phyloP scores from a whole-genome alignment of 2,113 vertebrate species.

The Sitta europaea region DNA sequence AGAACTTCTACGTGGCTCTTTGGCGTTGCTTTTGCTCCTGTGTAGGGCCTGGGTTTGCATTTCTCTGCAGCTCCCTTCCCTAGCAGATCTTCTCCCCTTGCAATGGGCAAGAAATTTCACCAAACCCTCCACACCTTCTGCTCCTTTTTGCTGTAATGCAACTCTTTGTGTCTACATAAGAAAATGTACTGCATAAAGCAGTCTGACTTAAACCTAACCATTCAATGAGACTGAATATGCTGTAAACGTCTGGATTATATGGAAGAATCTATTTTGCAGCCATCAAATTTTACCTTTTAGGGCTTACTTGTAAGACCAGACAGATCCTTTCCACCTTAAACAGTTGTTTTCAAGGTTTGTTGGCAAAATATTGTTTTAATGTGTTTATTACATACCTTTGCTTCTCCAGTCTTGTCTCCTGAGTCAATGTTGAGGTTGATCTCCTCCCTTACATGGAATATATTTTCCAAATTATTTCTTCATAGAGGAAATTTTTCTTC shows the following conservation, averaged over 20 bases:
- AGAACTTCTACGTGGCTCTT: accelerated
- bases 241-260: not conserved
- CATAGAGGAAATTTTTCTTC: not conserved
- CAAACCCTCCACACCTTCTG: not conserved
- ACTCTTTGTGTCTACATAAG: not conserved
- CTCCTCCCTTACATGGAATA: not conserved
- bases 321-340: not conserved
- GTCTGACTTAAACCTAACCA: not conserved
- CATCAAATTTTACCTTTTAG: not conserved
- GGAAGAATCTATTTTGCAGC: not conserved
- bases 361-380: not conserved
- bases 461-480: not conserved
- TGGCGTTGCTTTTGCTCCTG: not conserved
- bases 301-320: not conserved
- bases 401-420: not conserved
- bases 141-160: not conserved
- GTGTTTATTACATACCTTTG: not conserved
- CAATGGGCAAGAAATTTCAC: accelerated
- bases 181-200: not conserved
- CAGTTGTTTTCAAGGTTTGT: not conserved
- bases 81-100: not conserved
- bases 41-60: not conserved
- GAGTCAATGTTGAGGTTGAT: not conserved
- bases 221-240: not conserved
- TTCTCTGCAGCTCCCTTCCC: not conserved